Conservation (phyloP, 2,113 vertebrate genomes). For the Nothobranchius furzeri region DNA sequence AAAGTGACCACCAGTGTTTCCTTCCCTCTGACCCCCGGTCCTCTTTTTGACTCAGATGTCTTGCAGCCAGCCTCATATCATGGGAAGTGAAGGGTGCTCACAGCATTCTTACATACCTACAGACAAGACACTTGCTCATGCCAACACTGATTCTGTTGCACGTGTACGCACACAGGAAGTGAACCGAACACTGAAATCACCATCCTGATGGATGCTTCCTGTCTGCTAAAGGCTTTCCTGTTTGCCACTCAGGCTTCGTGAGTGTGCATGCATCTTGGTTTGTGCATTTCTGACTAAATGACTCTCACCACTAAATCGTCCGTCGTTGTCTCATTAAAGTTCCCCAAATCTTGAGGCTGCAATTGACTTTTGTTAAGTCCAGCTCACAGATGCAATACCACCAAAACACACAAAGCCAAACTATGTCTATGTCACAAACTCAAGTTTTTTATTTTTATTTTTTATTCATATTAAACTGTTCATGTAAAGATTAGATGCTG, state of each 20-base stretch:
- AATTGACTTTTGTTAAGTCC: neutral
- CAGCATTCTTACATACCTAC: constrained; percentile 23
- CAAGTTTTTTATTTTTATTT: neutral
- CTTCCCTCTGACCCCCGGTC: constrained; percentile 31
- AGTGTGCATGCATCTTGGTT: constrained; percentile 23
- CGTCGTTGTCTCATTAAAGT: constrained; percentile 15
- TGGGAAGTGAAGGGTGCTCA: constrained; percentile 44
- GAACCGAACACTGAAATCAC: constrained; percentile 42
- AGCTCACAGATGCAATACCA: neutral
- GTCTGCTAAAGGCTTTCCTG: constrained; percentile 57
- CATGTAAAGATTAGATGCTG: no score
- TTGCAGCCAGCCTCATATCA: constrained; percentile 36
- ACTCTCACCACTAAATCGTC: constrained; percentile 7
- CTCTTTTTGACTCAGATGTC: constrained; percentile 27
- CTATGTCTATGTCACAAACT: constrained; percentile 6
- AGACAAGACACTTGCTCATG: constrained; percentile 4
- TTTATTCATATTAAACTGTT: no score
- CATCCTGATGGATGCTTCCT: constrained; percentile 60
- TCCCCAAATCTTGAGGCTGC: constrained; percentile 11
- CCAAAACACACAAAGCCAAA: neutral
- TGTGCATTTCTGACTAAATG: constrained; percentile 35
- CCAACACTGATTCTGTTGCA: neutral
- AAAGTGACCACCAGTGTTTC: constrained; percentile 19
- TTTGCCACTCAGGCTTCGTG: constrained; percentile 42
- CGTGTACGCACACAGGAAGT: constrained; percentile 18